Evolutionary conservation across 2,797 vertebrate genomes (phyloP).

Genomic region (Oophaga sylvatica): DNA sequence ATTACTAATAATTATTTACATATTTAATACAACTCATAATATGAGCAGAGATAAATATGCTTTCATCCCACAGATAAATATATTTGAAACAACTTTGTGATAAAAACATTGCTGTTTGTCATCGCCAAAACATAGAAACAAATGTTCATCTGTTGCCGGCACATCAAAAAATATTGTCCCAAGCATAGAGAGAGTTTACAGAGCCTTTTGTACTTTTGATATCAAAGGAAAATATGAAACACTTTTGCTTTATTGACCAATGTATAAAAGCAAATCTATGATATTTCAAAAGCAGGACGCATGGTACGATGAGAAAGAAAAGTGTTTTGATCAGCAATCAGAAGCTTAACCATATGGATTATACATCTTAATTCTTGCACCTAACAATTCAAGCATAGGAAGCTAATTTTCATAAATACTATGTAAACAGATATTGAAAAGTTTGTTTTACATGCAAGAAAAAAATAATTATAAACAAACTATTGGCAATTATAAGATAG

Average conservation of each 20-base stretch:
- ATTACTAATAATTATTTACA: neutral
- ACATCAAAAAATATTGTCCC: slow-evolving; percentile 41
- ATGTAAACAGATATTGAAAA: slow-evolving; percentile 14
- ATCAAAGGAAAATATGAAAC: slow-evolving; percentile 46
- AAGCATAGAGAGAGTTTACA: slow-evolving; percentile 41
- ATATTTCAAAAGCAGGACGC: slow-evolving; percentile 32
- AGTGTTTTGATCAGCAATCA: slow-evolving; percentile 55
- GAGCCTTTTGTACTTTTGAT: slow-evolving; percentile 39
- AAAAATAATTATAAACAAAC: neutral
- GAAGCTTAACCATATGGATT: slow-evolving; percentile 44
- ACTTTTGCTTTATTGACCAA: neutral
- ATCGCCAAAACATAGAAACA: slow-evolving; percentile 45
- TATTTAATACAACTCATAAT: neutral
- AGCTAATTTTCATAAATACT: slow-evolving; percentile 16
- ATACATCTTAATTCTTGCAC: slow-evolving; percentile 37
- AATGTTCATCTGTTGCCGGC: slow-evolving; percentile 16
- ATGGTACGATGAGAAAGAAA: slow-evolving; percentile 20
- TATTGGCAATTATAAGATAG: neutral
- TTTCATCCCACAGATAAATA: slow-evolving; percentile 37
- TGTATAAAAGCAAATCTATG: slow-evolving; percentile 52
- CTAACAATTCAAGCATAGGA: slow-evolving; percentile 31
- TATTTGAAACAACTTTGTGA: slow-evolving; percentile 35
- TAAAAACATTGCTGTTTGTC: slow-evolving; percentile 6
- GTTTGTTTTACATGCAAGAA: slow-evolving; percentile 1
- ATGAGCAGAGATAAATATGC: neutral